A percentile compares a stretch with the other conserved stretches of the same genome.
phyloP scores from a whole-genome alignment of 2,888 invertebrate genomes.

The Chymomyza amoena region DNA sequence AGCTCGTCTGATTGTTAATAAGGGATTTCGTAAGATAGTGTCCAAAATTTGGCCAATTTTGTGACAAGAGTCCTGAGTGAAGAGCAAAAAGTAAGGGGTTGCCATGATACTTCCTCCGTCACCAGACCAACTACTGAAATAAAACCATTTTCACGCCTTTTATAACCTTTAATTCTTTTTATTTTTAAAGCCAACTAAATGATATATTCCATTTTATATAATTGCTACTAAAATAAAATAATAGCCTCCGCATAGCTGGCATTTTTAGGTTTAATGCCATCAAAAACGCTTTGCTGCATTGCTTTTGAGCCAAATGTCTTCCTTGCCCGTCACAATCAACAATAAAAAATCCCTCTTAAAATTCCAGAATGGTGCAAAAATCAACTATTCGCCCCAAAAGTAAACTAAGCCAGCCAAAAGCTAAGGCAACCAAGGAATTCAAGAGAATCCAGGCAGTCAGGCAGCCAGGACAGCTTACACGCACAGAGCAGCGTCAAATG shows the following conservation, averaged over 20 bases:
- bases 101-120: no score
- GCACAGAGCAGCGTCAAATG: neutral
- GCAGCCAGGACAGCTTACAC: neutral
- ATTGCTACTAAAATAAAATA: conserved; percentile 2
- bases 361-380: conserved; percentile 33
- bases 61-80: no score
- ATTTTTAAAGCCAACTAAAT: no score
- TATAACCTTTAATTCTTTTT: no score
- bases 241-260: conserved; percentile 31
- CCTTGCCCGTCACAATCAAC: conserved; percentile 19
- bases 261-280: conserved; percentile 19
- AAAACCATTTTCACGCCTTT: no score
- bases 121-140: no score
- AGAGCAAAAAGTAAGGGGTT: no score
- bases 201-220: neutral
- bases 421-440: neutral
- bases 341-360: conserved; percentile 34
- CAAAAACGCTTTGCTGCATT: conserved; percentile 8
- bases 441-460: neutral
- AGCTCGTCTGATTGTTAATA: no score
- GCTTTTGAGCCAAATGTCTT: conserved; percentile 22
- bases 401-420: conserved; percentile 39
- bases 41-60: no score
- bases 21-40: no score
- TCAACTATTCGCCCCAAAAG: conserved; percentile 53